Evolutionary conservation across 2,113 vertebrate species (phyloP).

Genomic region (Thalassoma bifasciatum): DNA sequence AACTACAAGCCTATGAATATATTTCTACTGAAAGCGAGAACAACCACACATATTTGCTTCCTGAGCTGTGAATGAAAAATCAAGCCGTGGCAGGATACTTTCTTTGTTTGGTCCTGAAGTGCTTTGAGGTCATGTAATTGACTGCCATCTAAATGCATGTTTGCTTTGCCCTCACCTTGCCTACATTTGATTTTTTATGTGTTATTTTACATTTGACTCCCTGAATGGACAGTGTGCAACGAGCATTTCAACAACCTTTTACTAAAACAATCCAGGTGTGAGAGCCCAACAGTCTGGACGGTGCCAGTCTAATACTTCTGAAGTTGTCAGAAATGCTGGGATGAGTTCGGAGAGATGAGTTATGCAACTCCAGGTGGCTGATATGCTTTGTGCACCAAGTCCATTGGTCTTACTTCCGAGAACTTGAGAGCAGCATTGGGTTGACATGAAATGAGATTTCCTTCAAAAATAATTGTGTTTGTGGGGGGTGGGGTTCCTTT

Average conservation of each 20-base stretch:
- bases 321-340: slow-evolving; percentile 17
- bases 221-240: slow-evolving; percentile 41
- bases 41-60: slow-evolving; percentile 21
- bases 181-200: slow-evolving; percentile 42
- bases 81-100: slow-evolving; percentile 4
- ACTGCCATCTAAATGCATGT: slow-evolving; percentile 68
- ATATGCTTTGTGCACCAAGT: slow-evolving; percentile 46
- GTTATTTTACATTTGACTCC: slow-evolving; percentile 23
- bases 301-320: slow-evolving; percentile 14
- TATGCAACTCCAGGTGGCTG: slow-evolving; percentile 30
- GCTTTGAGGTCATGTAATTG: slow-evolving; percentile 36
- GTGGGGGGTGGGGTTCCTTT: slow-evolving; percentile 21
- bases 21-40: slow-evolving; percentile 65
- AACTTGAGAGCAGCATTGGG: slow-evolving; percentile 41
- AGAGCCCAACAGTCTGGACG: slow-evolving; percentile 1
- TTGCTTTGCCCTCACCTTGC: slow-evolving; percentile 49
- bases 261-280: slow-evolving; percentile 12
- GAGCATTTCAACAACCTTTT: slow-evolving; percentile 42
- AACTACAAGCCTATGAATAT: not conserved
- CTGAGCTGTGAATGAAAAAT: slow-evolving; percentile 17
- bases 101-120: slow-evolving; percentile 31
- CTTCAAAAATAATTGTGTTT: slow-evolving; percentile 46
- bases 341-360: slow-evolving; percentile 20
- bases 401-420: slow-evolving; percentile 36
- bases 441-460: slow-evolving; percentile 45